Base-by-base conservation (phyloP, 1,140 invertebrate genomes). In the Lordiphosa stackelbergi region DNA sequence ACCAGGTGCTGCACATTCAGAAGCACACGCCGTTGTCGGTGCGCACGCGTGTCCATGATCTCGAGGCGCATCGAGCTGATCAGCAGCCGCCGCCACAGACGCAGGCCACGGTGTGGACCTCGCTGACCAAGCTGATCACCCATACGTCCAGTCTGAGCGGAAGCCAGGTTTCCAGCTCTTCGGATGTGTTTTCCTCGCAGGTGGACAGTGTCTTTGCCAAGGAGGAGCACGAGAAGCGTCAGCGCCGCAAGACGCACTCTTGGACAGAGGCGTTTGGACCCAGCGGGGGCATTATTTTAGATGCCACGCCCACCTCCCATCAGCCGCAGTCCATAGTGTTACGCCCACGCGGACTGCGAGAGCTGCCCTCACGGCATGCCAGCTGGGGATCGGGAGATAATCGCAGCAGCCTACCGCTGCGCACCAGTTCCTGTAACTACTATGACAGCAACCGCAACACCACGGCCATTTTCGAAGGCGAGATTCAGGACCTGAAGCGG, bases 301-400 rank as follows among this genome's bases (percentile, higher is more conserved):
- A 90, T 65, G 61, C 71, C 86, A 84, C 35, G 49, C 60, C 61
- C 69, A 87, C 84, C 36, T 52, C 56, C 56, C 53, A 58, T 35
- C 66, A 75, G 19, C 24, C 16, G 38, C 48, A 51, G 46, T 36
- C 53, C 52, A 59, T 73, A 6, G 40, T 64, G 16, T 42, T 86
- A 6, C 60, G 73, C 1, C 56, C 63, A 19, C 66, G 84, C 2
- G 73, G 69, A 2, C 47, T 46, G 8, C 85, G 88, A 12, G 91
- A 92, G 53, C 86, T 88, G 24, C 89, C 92, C 2, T 94, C 93
- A n/a, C 90, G 94, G 16, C 93, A 95, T 85, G 94, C 93, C 66
- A 95, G 94, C 19, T 95, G 94, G 94, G 94, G 94, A 45, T 94
- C 93, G 4, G 91, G 91, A 34, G 93, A 94, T 24, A 92, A 91